These are phyloP conservation scores for Lithobates sylvaticus DNA, from an alignment of 2,797 vertebrate species.

Conservation along the genomic window DNA sequence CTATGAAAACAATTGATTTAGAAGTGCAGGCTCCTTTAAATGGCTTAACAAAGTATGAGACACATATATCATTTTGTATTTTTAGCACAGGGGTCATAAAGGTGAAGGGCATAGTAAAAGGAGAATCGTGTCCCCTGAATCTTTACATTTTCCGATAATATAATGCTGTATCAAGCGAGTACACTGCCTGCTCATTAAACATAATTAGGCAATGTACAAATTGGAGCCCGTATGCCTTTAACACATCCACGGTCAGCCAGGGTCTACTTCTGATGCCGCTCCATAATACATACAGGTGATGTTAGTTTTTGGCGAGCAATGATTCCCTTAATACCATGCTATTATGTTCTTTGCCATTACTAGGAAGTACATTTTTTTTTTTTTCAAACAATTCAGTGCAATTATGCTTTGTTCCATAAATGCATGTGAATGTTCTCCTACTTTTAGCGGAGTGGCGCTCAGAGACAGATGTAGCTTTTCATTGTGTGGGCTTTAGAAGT, in stretches of 20 bases:
- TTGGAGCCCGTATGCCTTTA: not conserved
- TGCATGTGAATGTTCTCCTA: constrained; percentile 64
- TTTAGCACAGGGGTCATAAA: no score
- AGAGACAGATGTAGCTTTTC: constrained; percentile 29
- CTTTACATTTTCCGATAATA: not conserved
- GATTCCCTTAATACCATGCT: not conserved
- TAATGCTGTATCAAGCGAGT: not conserved
- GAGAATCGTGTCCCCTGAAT: no score
- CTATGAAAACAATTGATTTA: no score
- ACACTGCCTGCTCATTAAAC: not conserved
- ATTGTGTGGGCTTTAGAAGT: constrained; percentile 7
- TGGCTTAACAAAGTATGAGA: no score
- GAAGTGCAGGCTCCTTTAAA: no score
- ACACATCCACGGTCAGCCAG: not conserved
- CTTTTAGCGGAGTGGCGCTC: not conserved
- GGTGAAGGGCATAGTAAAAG: no score
- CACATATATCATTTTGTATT: no score
- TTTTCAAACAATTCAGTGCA: constrained; percentile 62
- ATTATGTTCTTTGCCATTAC: constrained; percentile 61
- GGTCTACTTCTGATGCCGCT: not conserved
- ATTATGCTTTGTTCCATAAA: constrained; percentile 66
- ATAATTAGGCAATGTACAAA: not conserved
- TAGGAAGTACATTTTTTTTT: constrained; percentile 65
- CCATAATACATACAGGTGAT: not conserved
- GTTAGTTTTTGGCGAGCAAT: not conserved